A percentile compares a stretch with the other conserved stretches of the same genome.
phyloP scores from a whole-genome alignment of 2,888 invertebrate genomes.

The Polymixis lichenea region DNA sequence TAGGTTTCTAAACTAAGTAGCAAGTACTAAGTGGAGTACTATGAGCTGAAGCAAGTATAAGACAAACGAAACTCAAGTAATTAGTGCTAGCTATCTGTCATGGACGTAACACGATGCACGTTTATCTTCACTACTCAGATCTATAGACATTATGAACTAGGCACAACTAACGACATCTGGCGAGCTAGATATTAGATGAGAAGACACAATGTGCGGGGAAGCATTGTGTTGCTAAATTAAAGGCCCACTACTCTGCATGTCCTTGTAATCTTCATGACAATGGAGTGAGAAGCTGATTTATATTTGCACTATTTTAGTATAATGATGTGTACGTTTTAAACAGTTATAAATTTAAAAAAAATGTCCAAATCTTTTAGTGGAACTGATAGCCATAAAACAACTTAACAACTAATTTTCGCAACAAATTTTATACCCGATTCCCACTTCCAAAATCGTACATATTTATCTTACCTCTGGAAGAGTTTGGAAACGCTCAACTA shows the following conservation, averaged over 20 bases:
- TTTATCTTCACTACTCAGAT: conserved; percentile 53
- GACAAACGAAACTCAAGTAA: conserved; percentile 64
- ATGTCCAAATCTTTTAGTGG: neutral
- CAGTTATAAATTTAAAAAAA: neutral
- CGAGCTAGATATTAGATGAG: conserved; percentile 29
- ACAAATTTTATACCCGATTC: no score
- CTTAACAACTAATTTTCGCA: no score
- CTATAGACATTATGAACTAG: conserved; percentile 55
- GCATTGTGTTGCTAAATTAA: neutral
- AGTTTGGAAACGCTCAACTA: neutral
- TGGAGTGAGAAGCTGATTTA: conserved; percentile 1
- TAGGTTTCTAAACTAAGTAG: conserved; percentile 55
- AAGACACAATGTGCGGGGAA: conserved; percentile 5
- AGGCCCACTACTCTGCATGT: neutral
- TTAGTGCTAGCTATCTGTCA: conserved; percentile 60
- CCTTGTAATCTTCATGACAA: neutral
- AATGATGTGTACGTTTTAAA: neutral
- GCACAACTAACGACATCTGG: conserved; percentile 43
- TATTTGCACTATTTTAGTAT: neutral
- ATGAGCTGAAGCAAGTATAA: conserved; percentile 52
- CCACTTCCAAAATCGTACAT: neutral
- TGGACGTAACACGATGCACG: conserved; percentile 50
- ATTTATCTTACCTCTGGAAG: neutral
- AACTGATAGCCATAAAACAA: no score
- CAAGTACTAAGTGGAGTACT: conserved; percentile 46